Evolutionary conservation across 2,797 vertebrate species (phyloP), one percentile per base, ranked within the genome.

Genomic region (Lateolabrax maculatus): DNA sequence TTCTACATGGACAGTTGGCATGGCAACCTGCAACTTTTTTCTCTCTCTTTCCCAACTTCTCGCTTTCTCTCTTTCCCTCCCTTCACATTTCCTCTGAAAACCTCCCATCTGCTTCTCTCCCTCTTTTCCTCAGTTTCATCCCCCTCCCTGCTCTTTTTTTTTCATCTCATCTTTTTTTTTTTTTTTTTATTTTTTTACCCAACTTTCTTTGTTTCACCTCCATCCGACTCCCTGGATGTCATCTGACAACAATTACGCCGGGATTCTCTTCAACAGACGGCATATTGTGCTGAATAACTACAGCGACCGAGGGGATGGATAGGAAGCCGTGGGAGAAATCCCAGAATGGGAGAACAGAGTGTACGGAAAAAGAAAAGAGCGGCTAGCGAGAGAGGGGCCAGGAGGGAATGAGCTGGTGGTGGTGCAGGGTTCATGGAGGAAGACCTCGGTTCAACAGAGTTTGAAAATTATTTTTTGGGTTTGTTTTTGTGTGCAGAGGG

Each of bases 201-300:
- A 43, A 48, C 52, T 74, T 43, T 65, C 67, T 89, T 86, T 77
- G 41, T 87, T 87, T 89, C 77, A 81, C 86, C 81, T 87, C 77
- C 57, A 49, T 62, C 69, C 57, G 36, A 81, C 79, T 82, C 71
- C 56, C 63, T 48, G 62, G 74, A 71, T 62, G 88, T 94, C 94
- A 95, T 95, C 93, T 94, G 94, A 94, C 90, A 93, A 88, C 83
- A 83, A 95, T 95, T 95, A 93, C 15, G 18, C 19, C 5, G 44
- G 77, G 90, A 85, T 86, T 78, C 71, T 86, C 86, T 57, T 83
- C 87, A 60, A 81, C 83, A 86, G 77, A 79, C 83, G 9, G 27
- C 64, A 75, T 72, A 77, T 85, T 83, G 84, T 84, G 80, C 58
- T 36, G 74, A 64, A 57, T 16, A 72, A 78, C 79, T 77, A 55